Evolutionary conservation across 2,888 invertebrate genomes (phyloP).

Genomic region (Eilema caniola): DNA sequence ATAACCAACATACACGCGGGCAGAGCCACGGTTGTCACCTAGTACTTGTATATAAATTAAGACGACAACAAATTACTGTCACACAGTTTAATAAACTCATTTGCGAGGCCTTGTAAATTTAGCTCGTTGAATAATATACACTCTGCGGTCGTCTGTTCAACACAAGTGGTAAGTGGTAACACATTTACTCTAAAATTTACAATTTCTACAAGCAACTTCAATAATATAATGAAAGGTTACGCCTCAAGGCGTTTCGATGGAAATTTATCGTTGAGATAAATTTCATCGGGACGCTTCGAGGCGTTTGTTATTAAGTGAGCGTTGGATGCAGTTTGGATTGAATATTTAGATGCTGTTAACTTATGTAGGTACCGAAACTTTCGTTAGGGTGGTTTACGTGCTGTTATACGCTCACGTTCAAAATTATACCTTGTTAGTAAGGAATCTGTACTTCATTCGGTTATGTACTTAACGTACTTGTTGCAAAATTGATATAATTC

Average conservation of each 20-base stretch:
- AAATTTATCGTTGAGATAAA: slow-evolving; percentile 2
- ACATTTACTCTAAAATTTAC: slow-evolving; percentile 23
- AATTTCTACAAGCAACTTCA: slow-evolving; percentile 14
- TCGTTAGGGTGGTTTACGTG: neutral
- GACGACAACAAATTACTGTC: slow-evolving; percentile 34
- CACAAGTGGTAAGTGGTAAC: slow-evolving; percentile 25
- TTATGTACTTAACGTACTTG: too few relatives aligned
- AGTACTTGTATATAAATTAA: neutral
- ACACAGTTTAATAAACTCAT: slow-evolving; percentile 35
- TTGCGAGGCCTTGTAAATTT: slow-evolving; percentile 54
- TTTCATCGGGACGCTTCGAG: neutral
- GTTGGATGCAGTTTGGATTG: slow-evolving; percentile 4
- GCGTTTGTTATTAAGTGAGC: neutral
- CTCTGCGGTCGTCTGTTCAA: slow-evolving; percentile 42
- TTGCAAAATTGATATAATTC: too few relatives aligned
- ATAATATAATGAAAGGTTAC: slow-evolving; percentile 16
- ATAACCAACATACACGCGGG: too few relatives aligned
- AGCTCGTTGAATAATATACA: slow-evolving; percentile 61
- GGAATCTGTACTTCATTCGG: too few relatives aligned
- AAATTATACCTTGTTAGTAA: neutral
- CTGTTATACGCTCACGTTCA: neutral
- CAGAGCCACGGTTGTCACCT: too few relatives aligned
- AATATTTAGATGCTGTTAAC: neutral
- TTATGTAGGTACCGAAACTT: neutral
- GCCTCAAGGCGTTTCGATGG: slow-evolving; percentile 4